Conservation (phyloP, 2,797 vertebrate species). For the Microctenopoma stevenorrisi region DNA sequence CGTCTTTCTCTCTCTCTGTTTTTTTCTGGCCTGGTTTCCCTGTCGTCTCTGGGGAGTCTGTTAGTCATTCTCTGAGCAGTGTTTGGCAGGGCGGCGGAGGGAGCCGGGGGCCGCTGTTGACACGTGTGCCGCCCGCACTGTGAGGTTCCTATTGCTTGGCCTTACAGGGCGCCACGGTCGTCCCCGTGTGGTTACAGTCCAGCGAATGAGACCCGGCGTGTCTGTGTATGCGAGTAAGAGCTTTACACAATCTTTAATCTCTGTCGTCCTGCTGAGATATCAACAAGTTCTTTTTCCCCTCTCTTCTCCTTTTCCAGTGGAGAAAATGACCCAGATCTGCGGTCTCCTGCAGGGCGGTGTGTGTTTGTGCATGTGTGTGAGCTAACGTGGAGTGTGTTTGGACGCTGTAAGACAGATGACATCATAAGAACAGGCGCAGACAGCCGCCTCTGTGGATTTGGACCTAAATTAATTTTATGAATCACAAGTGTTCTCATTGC, state of each 20-base stretch:
- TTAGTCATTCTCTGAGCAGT: conserved; percentile 51
- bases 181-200: conserved; percentile 56
- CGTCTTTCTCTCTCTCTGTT: conserved; percentile 1
- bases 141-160: conserved; percentile 51
- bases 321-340: conserved; percentile 68
- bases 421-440: conserved; percentile 69
- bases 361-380: conserved; percentile 35
- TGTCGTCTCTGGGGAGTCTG: conserved; percentile 61
- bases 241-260: conserved; percentile 65
- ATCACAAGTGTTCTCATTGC: conserved; percentile 64
- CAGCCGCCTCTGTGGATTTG: conserved; percentile 54
- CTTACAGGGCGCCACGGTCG: conserved; percentile 24
- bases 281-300: conserved; percentile 43
- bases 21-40: conserved; percentile 29
- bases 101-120: conserved; percentile 58
- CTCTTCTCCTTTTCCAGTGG: conserved; percentile 31
- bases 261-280: conserved; percentile 62
- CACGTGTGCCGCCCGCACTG: conserved; percentile 62
- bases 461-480: conserved; percentile 67
- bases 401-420: conserved; percentile 68
- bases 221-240: conserved; percentile 39
- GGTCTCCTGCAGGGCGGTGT: conserved; percentile 36
- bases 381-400: conserved; percentile 42
- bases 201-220: conserved; percentile 4
- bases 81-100: conserved; percentile 53